Evolutionary conservation across 2,797 vertebrate genomes (phyloP).

Genomic region (Sebastes itinus): DNA sequence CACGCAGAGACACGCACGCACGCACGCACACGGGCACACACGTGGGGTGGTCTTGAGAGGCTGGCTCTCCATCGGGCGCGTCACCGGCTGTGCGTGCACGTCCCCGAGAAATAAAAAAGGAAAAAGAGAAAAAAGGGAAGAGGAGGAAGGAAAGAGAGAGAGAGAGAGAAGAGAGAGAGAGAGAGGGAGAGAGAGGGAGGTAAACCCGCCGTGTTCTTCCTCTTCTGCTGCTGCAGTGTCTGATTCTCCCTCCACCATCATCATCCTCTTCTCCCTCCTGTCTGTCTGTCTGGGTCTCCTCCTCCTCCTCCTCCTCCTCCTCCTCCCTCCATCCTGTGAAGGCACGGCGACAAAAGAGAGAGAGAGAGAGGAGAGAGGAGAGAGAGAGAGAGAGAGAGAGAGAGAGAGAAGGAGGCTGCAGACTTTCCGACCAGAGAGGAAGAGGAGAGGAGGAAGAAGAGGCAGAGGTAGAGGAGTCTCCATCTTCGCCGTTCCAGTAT

Average conservation of each 20-base stretch:
- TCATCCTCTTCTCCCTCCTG: conserved; percentile 45
- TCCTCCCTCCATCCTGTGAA: conserved; percentile 51
- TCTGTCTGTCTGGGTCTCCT: conserved; percentile 36
- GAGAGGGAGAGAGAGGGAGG: neutral
- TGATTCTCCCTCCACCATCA: conserved; percentile 57
- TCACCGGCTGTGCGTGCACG: conserved; percentile 44
- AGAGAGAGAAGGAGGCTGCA: conserved; percentile 57
- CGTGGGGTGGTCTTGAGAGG: neutral
- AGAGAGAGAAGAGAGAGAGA: neutral
- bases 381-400: conserved; percentile 12
- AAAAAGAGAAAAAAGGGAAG: neutral
- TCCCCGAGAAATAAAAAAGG: conserved; percentile 35
- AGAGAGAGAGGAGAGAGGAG: neutral
- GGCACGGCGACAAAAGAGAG: conserved; percentile 73
- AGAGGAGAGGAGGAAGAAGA: conserved; percentile 53
- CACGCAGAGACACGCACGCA: too few relatives aligned
- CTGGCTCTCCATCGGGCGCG: conserved; percentile 15
- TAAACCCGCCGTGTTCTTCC: conserved; percentile 22
- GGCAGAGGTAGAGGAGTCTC: conserved; percentile 48
- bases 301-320: neutral
- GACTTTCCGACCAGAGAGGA: conserved; percentile 54
- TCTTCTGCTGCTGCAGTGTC: conserved; percentile 63
- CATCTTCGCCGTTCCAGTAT: conserved; percentile 63
- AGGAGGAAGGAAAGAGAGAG: neutral
- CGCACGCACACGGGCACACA: too few relatives aligned